These are phyloP conservation scores for Metalampra italica DNA, from an alignment of 2,888 invertebrate species.

Conservation along the genomic window DNA sequence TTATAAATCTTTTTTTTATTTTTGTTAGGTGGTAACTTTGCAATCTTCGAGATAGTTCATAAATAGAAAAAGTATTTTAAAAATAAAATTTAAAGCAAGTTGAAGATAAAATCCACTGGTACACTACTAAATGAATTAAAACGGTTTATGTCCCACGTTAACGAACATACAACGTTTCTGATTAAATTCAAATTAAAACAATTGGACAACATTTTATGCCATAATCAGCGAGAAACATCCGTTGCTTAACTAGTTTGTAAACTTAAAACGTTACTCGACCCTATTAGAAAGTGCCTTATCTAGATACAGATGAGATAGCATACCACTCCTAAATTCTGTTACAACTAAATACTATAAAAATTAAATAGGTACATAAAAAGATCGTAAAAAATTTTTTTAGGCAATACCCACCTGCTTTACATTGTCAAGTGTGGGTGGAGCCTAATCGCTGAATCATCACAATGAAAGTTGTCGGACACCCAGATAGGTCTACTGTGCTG, in stretches of 20 bases:
- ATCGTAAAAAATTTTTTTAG: background rate
- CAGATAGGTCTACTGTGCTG: background rate
- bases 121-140: constrained; percentile 1
- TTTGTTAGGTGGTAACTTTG: too few species aligned
- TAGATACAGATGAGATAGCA: constrained; percentile 60
- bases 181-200: constrained; percentile 22
- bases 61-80: too few species aligned
- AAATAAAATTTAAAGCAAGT: too few species aligned
- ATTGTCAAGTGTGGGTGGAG: background rate
- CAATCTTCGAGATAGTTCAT: too few species aligned
- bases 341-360: constrained; percentile 2
- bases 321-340: constrained; percentile 43
- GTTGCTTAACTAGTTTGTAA: constrained; percentile 59
- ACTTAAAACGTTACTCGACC: constrained; percentile 64
- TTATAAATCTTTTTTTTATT: too few species aligned
- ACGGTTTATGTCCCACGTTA: background rate
- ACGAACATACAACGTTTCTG: background rate
- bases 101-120: too few species aligned
- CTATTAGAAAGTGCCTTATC: constrained; percentile 67
- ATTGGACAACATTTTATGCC: constrained; percentile 46
- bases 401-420: background rate
- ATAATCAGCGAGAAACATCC: constrained; percentile 47
- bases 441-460: background rate
- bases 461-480: too few species aligned
- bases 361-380: background rate